phyloP scores from a whole-genome alignment of 2,113 vertebrate genomes.

The Chaetorhynchus papuensis region DNA sequence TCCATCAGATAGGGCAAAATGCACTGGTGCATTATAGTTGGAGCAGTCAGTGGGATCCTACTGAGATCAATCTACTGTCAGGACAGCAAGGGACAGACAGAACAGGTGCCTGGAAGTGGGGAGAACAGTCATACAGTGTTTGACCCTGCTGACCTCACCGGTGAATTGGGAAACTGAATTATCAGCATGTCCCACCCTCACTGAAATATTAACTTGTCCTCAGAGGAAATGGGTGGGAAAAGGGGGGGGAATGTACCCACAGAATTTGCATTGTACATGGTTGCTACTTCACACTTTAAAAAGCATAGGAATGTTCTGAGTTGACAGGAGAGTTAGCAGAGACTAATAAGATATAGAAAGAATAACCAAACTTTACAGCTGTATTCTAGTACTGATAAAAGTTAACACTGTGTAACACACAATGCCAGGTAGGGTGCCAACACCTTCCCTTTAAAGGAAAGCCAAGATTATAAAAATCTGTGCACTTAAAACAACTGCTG shows the following conservation, averaged over 20 bases:
- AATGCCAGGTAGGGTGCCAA: neutral
- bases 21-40: neutral
- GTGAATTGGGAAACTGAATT: neutral
- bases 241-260: neutral
- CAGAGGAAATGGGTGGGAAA: neutral
- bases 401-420: neutral
- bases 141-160: neutral
- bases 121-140: neutral
- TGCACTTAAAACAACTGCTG: neutral
- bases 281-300: neutral
- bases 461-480: neutral
- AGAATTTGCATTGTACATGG: neutral
- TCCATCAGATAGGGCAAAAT: neutral
- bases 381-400: neutral
- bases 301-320: neutral
- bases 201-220: neutral
- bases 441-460: neutral
- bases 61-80: neutral
- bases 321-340: neutral
- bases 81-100: fast-evolving
- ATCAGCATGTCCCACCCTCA: neutral
- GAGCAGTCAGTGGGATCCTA: neutral
- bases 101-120: neutral
- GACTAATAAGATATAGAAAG: neutral
- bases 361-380: neutral